Base-by-base conservation (phyloP, 2,797 vertebrate species). In the Trematomus bernacchii region DNA sequence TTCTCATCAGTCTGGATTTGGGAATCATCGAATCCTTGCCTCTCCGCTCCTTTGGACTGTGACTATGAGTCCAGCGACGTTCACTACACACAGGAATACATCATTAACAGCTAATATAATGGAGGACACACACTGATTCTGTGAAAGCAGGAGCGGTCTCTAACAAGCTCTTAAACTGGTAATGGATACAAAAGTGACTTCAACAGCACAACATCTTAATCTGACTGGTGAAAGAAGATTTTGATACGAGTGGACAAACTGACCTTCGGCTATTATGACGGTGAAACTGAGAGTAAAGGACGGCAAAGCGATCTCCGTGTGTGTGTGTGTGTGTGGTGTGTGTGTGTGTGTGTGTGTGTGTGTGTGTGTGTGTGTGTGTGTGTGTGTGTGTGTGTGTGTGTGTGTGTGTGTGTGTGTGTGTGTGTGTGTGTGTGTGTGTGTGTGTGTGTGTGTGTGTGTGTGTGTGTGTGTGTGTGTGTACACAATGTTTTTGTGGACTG, bases 1-100 rank as follows among this genome's bases (percentile, higher is more conserved):
- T 77, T 77, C 61, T 30, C 47, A 83, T 71, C 63, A 10, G 44
- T 77, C 61, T 70, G 55, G 6, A 66, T 23, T 48, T 57, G 55
- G 21, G 43, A 44, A 43, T 43, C 54, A 61, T 19, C 21, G 1
- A 16, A 53, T 27, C 27, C 46, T 61, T 50, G 27, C 58, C 59
- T 72, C 23, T 42, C n/a, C 6, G 42, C 42, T 19, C 18, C 65
- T 55, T 46, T 57, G 63, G 73, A 83, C 47, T 23, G 48, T 21
- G 68, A 60, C 18, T 67, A 43, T 18, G 51, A 60, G 61, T 57
- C 61, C 33, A 63, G 42, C 8, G 48, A 80, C 42, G 48, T 33
- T 40, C 2, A 0, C 54, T 60, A 58, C 69, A 70, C 69, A 55
- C 59, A 63, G 42, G 58, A 81, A 69, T 15, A 71, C 37, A 8